Base-by-base conservation (phyloP, 2,113 vertebrate genomes). In the Neotragus moschatus region DNA sequence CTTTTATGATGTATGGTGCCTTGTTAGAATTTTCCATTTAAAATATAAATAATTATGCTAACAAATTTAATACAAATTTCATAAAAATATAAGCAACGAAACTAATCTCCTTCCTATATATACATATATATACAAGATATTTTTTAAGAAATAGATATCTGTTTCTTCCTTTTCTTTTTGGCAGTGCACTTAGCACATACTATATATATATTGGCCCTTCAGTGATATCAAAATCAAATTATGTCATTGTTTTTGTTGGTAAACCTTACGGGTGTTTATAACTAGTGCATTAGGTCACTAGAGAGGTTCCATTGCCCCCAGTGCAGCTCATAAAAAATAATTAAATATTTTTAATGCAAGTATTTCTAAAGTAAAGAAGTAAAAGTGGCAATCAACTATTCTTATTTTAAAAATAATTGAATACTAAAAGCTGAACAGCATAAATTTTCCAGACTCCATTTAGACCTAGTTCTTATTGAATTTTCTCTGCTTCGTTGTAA, bases 1-100 rank as follows among this genome's bases (percentile, higher is more conserved):
- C 56, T 97, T 55, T 98, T 96, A 98, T 93, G 66, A 45, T 94
- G 60, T 97, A 81, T 98, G 90, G 82, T 97, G 92, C 92, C 88
- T 98, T 56, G 88, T 98, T 98, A 97, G 58, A 90, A 87, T 94
- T 97, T 93, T 96, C 28, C 4, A 51, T 47, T 91, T 90, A 96
- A 98, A 92, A 43, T 94, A 55, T 82, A 47, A 98, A 84, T 61
- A 98, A 95, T 97, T 98, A 84, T 95, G 33, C 39, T 81, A 97
- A 97, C 92, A 28, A 84, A 66, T 49, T 97, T 94, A 98, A 97
- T 92, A 96, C 3, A 97, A 97, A 98, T 96, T 87, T 92, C 98
- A 97, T 96, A 96, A 4, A 98, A 97, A 98, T 97, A 63, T 93
- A 93, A 97, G 17, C 15, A 61, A 91, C 91, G 11, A 79, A 77